Conservation (phyloP, 2,888 invertebrate species). For the Drosophila neonasuta region DNA sequence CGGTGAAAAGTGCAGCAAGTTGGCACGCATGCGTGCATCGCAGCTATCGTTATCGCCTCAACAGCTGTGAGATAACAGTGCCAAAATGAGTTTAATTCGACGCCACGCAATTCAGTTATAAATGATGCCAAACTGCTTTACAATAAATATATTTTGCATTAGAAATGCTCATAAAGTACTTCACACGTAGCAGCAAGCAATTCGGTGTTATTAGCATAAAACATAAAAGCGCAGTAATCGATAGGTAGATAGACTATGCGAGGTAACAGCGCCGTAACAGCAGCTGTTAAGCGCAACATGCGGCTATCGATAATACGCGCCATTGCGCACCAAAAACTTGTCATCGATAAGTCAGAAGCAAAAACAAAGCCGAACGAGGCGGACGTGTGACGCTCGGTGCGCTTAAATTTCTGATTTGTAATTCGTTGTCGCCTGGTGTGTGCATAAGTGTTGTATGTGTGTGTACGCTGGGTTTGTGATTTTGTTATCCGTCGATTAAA, state of each 20-base stretch:
- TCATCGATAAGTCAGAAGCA: constrained; percentile 53
- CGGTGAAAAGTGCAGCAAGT: constrained; percentile 29
- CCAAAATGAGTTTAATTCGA: constrained; percentile 20
- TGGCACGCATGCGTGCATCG: constrained; percentile 51
- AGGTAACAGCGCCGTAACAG: constrained; percentile 17
- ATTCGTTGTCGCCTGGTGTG: constrained; percentile 48
- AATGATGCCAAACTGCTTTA: not conserved
- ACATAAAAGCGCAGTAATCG: constrained; percentile 2
- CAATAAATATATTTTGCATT: not conserved
- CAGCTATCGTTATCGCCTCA: constrained; percentile 32
- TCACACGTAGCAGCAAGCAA: not conserved
- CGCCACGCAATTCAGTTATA: not conserved
- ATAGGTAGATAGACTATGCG: not conserved
- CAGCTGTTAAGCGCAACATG: constrained; percentile 31
- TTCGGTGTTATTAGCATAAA: not conserved
- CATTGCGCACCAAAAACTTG: constrained; percentile 9
- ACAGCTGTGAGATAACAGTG: constrained; percentile 35
- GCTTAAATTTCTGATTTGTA: constrained; percentile 45
- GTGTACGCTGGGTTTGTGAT: constrained; percentile 48
- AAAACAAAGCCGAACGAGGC: constrained; percentile 59
- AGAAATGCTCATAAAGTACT: not conserved
- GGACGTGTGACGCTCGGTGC: constrained; percentile 59
- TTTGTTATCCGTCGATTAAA: constrained; percentile 39
- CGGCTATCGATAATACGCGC: constrained; percentile 49
- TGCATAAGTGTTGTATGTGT: constrained; percentile 28